Evolutionary conservation across 2,797 vertebrate species (phyloP).

Genomic region (Geotria australis): DNA sequence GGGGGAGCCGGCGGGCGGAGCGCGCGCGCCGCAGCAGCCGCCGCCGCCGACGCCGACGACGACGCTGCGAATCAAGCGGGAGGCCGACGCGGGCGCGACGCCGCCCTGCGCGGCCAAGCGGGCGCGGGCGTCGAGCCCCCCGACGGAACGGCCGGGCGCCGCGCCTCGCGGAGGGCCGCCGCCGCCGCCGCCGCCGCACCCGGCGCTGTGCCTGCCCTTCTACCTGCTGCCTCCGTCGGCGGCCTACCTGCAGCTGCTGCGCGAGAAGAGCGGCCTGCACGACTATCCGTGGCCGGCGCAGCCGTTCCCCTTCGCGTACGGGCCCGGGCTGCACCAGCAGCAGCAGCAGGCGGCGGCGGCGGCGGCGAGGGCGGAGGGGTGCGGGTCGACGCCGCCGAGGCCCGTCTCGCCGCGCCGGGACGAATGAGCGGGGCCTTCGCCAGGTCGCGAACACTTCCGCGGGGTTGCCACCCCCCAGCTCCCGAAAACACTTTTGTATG

Average conservation of each 20-base stretch:
- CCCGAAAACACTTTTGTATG: too few species aligned
- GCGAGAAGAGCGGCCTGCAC: constrained; percentile 43
- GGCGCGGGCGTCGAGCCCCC: constrained; percentile 39
- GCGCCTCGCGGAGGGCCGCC: constrained; percentile 13
- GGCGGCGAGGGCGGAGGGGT: too few species aligned
- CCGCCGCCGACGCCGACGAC: background rate
- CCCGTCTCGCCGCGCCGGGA: too few species aligned
- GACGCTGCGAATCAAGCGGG: background rate
- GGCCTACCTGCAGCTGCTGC: constrained; percentile 49
- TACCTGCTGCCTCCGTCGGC: constrained; percentile 68
- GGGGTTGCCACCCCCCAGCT: too few species aligned
- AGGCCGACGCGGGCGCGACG: too few species aligned
- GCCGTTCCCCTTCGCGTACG: too few species aligned
- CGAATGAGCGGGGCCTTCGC: too few species aligned
- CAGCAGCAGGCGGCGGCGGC: too few species aligned
- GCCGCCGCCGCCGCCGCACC: constrained; percentile 33
- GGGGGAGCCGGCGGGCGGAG: too few species aligned
- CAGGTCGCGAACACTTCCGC: too few species aligned
- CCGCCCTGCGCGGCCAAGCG: constrained; percentile 24
- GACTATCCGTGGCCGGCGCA: constrained; percentile 38
- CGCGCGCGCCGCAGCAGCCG: constrained; percentile 5
- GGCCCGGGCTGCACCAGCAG: too few species aligned
- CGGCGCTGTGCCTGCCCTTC: constrained; percentile 66
- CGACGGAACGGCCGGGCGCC: constrained; percentile 39
- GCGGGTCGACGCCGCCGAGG: too few species aligned